A percentile compares a stretch with the other conserved stretches of the same genome.
These are phyloP conservation scores for Ophonus ardosiacus DNA, from an alignment of 2,888 invertebrate species.

Conservation along the genomic window DNA sequence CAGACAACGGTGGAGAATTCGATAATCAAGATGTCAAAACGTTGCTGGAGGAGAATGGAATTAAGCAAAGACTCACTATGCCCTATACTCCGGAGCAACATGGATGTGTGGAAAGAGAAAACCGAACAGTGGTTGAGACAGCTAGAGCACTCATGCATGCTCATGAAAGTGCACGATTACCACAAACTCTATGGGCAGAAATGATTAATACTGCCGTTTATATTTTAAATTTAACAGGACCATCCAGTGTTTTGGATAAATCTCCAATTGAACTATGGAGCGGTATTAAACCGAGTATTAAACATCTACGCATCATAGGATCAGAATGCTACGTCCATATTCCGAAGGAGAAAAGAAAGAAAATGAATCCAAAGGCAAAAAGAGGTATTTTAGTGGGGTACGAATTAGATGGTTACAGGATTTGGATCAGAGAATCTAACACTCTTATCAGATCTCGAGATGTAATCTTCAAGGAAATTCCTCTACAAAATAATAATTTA, in stretches of 20 bases:
- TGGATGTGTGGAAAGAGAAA: background rate
- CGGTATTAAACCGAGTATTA: background rate
- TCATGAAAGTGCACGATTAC: background rate
- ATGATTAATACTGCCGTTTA: background rate
- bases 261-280: background rate
- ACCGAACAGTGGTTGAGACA: background rate
- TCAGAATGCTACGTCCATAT: background rate
- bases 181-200: background rate
- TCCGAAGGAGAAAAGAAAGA: background rate
- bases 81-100: background rate
- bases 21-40: too few species aligned
- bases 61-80: background rate
- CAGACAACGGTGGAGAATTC: conserved; percentile 30
- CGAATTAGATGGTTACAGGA: background rate
- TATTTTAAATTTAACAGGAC: background rate
- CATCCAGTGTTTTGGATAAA: background rate
- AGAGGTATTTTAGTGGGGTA: background rate
- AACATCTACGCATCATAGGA: background rate
- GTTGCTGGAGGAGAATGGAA: background rate
- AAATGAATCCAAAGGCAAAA: background rate
- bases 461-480: background rate
- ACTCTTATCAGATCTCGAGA: background rate
- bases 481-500: background rate
- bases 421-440: background rate
- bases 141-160: background rate